These are phyloP conservation scores for Camarhynchus parvulus DNA, from an alignment of 2,113 vertebrate genomes.

Conservation along the genomic window DNA sequence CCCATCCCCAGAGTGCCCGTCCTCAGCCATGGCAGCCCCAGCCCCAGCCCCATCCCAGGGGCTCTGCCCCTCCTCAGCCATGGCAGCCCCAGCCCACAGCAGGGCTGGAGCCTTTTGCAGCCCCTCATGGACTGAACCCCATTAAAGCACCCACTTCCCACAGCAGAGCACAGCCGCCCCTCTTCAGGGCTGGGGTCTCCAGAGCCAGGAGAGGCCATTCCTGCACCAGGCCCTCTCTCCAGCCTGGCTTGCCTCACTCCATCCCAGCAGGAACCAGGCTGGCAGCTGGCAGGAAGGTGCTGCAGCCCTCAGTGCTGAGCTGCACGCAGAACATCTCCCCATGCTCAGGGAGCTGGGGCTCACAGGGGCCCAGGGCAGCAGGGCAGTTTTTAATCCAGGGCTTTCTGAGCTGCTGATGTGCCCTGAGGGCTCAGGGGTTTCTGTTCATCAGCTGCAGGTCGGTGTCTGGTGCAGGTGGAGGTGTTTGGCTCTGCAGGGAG, in stretches of 20 bases:
- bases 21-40: fast-evolving
- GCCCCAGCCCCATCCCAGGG: too few relatives aligned
- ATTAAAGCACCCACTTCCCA: background rate
- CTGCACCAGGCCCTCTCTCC: background rate
- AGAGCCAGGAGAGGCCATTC: background rate
- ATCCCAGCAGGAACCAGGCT: background rate
- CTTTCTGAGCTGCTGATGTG: background rate
- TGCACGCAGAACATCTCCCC: background rate
- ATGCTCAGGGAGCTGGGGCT: fast-evolving
- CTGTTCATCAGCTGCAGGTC: fast-evolving
- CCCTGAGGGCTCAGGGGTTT: background rate
- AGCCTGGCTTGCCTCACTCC: background rate
- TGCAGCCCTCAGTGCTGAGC: background rate
- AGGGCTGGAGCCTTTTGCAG: background rate
- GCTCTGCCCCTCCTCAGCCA: too few relatives aligned
- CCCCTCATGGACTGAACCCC: background rate
- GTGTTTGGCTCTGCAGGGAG: background rate
- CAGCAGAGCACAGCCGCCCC: background rate
- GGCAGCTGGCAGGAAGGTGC: background rate
- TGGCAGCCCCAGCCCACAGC: too few relatives aligned
- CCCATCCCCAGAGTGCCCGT: background rate
- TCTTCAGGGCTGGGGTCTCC: background rate
- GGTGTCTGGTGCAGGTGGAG: too few relatives aligned
- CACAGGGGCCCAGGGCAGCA: fast-evolving
- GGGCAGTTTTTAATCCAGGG: background rate